Evolutionary conservation across 2,797 vertebrate genomes (phyloP).

Genomic region (Enteromius anoplus): DNA sequence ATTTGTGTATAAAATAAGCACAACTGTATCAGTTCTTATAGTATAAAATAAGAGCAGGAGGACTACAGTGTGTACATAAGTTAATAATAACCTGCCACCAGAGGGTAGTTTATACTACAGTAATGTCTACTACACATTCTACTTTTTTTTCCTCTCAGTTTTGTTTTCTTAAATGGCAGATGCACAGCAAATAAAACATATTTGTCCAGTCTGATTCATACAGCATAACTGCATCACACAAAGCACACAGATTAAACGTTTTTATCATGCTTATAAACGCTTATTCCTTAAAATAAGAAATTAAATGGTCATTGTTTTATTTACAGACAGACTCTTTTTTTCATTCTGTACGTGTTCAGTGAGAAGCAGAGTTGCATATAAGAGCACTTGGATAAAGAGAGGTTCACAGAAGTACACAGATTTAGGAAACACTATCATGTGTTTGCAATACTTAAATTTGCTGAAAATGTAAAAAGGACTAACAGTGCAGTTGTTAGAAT

Average conservation of each 20-base stretch:
- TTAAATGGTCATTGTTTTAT: conserved; percentile 2
- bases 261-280: conserved; percentile 12
- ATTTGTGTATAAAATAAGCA: conserved; percentile 6
- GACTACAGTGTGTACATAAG: neutral
- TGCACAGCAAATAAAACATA: neutral
- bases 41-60: neutral
- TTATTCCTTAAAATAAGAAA: conserved; percentile 5
- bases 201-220: conserved; percentile 12
- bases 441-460: neutral
- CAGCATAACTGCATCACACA: conserved; percentile 3
- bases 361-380: conserved; percentile 13
- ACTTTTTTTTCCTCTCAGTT: neutral
- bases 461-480: neutral
- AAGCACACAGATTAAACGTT: neutral
- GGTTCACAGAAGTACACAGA: neutral
- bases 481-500: neutral
- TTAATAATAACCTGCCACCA: conserved; percentile 4
- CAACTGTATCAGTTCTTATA: neutral
- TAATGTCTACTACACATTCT: neutral
- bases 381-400: conserved; percentile 28
- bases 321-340: neutral
- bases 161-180: neutral
- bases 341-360: neutral
- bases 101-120: conserved; percentile 11
- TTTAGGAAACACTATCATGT: neutral